phyloP scores from a whole-genome alignment of 2,888 invertebrate species.

The Melieria crassipennis region DNA sequence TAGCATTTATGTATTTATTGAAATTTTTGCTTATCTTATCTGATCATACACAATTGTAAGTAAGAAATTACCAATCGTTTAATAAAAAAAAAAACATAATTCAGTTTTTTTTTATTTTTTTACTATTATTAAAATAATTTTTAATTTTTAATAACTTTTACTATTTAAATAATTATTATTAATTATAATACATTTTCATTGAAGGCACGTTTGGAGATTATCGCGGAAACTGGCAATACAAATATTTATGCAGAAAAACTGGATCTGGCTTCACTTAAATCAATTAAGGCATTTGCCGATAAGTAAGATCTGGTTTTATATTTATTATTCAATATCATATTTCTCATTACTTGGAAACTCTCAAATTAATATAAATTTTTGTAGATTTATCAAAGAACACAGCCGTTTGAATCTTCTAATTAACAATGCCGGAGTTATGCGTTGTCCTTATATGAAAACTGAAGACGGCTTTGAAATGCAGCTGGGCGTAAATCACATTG shows the following conservation, averaged over 20 bases:
- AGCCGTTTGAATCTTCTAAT: conserved; percentile 71
- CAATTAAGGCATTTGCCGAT: conserved; percentile 69
- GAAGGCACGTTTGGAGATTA: conserved; percentile 72
- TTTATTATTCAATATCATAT: too few species aligned
- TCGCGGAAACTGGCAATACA: conserved; percentile 76
- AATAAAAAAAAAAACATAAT: too few species aligned
- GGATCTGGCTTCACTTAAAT: conserved; percentile 66
- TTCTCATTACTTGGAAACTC: not conserved
- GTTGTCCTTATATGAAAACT: conserved; percentile 69
- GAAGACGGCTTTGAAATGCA: conserved; percentile 74
- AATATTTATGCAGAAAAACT: conserved; percentile 70
- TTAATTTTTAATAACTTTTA: not conserved
- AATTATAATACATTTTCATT: not conserved
- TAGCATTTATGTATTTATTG: too few species aligned
- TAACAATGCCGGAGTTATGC: conserved; percentile 77
- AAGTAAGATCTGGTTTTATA: conserved; percentile 59
- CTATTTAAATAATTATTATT: not conserved
- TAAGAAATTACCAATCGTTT: too few species aligned
- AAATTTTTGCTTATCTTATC: too few species aligned
- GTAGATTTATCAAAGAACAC: conserved; percentile 61
- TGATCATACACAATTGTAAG: too few species aligned
- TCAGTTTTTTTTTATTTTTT: too few species aligned
- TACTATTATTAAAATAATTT: too few species aligned
- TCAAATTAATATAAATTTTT: conserved; percentile 48
- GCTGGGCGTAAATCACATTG: conserved; percentile 73